These are phyloP conservation scores for Syngnathus acus DNA, from an alignment of 2,797 vertebrate species.

Conservation along the genomic window DNA sequence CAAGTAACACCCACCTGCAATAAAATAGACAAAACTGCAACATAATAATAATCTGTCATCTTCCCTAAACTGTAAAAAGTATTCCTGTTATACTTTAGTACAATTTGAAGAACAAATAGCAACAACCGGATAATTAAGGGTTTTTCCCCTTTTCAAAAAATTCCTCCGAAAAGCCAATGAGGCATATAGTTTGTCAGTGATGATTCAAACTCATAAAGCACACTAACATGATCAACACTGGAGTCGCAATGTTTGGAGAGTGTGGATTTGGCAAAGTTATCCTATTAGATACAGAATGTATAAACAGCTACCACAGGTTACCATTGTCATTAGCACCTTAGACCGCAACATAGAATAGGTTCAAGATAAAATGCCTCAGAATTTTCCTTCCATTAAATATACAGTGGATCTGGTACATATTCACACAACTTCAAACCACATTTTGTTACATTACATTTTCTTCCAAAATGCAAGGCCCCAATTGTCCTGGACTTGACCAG, in stretches of 20 bases:
- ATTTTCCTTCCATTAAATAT: background rate
- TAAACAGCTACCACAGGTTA: background rate
- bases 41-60: conserved; percentile 35
- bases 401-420: background rate
- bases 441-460: background rate
- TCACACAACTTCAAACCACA: background rate
- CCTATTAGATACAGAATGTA: background rate
- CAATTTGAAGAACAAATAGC: conserved; percentile 55
- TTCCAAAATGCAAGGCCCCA: too few relatives aligned
- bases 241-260: background rate
- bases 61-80: conserved; percentile 49
- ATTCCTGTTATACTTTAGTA: conserved; percentile 59
- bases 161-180: conserved; percentile 42
- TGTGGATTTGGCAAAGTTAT: conserved; percentile 1
- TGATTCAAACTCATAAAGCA: background rate
- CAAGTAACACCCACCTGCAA: conserved; percentile 26
- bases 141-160: conserved; percentile 21
- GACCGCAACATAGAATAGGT: background rate
- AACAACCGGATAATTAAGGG: conserved; percentile 41
- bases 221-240: background rate
- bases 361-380: background rate
- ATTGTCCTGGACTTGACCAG: background rate
- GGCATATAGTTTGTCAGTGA: conserved; percentile 13
- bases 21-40: conserved; percentile 35
- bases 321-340: background rate